phyloP scores from a whole-genome alignment of 2,888 invertebrate genomes.

The Agrochola lota region DNA sequence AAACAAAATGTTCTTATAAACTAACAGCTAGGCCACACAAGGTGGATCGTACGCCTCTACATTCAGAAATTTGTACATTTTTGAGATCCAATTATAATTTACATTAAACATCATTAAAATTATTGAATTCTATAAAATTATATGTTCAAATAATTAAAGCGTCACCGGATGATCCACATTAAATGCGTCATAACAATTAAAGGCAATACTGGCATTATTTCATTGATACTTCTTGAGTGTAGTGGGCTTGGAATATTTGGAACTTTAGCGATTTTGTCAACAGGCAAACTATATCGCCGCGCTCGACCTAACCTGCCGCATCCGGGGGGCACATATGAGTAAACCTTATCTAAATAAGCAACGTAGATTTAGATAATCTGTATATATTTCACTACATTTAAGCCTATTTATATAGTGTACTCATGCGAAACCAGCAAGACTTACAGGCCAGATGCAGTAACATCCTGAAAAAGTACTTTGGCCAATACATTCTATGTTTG shows the following conservation, averaged over 20 bases:
- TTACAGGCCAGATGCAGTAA: constrained; percentile 52
- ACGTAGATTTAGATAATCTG: constrained; percentile 34
- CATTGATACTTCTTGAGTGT: constrained; percentile 44
- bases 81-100: constrained; percentile 83
- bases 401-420: constrained; percentile 58
- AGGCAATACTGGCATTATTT: constrained; percentile 80
- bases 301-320: constrained; percentile 42
- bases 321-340: constrained; percentile 49
- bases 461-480: constrained; percentile 56
- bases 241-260: constrained; percentile 39
- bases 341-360: constrained; percentile 44
- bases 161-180: constrained; percentile 69
- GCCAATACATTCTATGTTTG: constrained; percentile 58
- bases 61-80: constrained; percentile 77
- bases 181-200: constrained; percentile 71
- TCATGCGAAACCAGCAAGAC: constrained; percentile 51
- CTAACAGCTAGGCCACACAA: constrained; percentile 80
- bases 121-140: constrained; percentile 76
- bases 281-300: constrained; percentile 38
- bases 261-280: constrained; percentile 62
- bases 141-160: constrained; percentile 66
- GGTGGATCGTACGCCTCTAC: constrained; percentile 66
- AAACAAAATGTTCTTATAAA: constrained; percentile 80
- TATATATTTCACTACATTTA: constrained; percentile 53
- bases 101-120: constrained; percentile 59